Conservation (phyloP, 2,888 invertebrate species). For the Coenonympha glycerion region DNA sequence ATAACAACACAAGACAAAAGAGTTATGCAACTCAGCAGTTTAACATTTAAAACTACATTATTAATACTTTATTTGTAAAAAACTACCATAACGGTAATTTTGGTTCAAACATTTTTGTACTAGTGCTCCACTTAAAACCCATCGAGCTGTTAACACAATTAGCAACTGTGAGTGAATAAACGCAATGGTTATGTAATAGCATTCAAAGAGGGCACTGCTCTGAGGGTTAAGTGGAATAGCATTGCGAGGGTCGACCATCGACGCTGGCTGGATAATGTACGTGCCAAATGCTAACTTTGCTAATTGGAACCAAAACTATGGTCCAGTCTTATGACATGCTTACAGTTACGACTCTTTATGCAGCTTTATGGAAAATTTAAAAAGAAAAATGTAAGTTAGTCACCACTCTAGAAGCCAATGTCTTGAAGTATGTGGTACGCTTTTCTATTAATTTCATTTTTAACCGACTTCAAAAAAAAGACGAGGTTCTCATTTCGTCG, state of each 20-base stretch:
- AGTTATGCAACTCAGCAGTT: no score
- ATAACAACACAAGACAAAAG: no score
- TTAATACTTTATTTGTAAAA: no score
- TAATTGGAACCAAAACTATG: slow-evolving; percentile 55
- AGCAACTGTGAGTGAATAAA: slow-evolving; percentile 37
- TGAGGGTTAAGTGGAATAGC: slow-evolving; percentile 31
- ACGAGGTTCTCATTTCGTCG: no score
- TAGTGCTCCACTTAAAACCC: background rate
- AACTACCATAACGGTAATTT: background rate
- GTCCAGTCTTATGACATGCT: background rate
- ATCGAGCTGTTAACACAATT: slow-evolving; percentile 33
- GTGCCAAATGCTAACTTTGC: slow-evolving; percentile 68
- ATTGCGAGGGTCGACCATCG: slow-evolving; percentile 40
- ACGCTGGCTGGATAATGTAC: slow-evolving; percentile 55
- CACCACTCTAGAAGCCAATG: slow-evolving; percentile 36
- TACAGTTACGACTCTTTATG: background rate
- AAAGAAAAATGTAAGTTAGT: no score
- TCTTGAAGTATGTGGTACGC: slow-evolving; percentile 2
- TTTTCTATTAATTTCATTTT: no score
- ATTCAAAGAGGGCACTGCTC: slow-evolving; percentile 34
- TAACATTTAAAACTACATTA: no score
- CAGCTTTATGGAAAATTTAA: background rate
- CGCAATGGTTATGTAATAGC: slow-evolving; percentile 45
- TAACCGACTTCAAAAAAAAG: no score
- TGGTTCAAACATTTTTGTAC: background rate